Evolutionary conservation across 23 tunicate genomes (phyloP).

Genomic region (Ciona savignyi): DNA sequence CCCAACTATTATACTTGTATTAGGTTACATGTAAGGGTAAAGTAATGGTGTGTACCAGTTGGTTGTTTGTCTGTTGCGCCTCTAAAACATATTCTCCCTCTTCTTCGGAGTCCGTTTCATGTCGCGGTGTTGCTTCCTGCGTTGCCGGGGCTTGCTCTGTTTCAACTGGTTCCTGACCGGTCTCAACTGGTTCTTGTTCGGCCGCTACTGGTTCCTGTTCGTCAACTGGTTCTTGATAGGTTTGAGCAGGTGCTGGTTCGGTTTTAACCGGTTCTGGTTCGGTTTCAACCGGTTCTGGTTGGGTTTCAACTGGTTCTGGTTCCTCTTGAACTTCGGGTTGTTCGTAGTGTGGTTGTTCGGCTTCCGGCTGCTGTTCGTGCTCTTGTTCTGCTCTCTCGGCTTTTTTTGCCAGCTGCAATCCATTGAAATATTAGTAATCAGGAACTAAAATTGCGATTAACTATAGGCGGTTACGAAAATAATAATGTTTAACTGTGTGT

Average conservation of each 20-base stretch:
- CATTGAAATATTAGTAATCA: no score
- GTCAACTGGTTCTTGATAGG: background rate
- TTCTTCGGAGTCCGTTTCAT: constrained; percentile 26
- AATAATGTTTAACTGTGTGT: no score
- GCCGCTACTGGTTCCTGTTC: background rate
- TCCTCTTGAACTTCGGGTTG: background rate
- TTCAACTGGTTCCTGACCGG: background rate
- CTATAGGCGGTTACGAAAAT: no score
- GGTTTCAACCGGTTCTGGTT: constrained; percentile 1
- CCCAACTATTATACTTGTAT: no score
- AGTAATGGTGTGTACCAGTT: no score
- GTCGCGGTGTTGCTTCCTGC: background rate
- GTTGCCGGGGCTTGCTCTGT: background rate
- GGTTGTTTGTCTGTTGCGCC: constrained; percentile 1
- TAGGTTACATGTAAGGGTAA: no score
- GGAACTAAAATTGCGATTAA: no score
- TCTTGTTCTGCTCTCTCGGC: background rate
- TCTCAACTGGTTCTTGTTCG: no score
- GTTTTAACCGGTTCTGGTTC: background rate
- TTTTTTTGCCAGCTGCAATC: background rate
- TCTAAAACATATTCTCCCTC: constrained; percentile 48
- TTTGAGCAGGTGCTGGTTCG: background rate
- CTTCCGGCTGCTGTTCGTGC: background rate
- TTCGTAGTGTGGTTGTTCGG: background rate
- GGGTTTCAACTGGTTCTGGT: constrained; percentile 1